Conservation (phyloP, 2,113 vertebrate species). For the Crotalus viridis region DNA sequence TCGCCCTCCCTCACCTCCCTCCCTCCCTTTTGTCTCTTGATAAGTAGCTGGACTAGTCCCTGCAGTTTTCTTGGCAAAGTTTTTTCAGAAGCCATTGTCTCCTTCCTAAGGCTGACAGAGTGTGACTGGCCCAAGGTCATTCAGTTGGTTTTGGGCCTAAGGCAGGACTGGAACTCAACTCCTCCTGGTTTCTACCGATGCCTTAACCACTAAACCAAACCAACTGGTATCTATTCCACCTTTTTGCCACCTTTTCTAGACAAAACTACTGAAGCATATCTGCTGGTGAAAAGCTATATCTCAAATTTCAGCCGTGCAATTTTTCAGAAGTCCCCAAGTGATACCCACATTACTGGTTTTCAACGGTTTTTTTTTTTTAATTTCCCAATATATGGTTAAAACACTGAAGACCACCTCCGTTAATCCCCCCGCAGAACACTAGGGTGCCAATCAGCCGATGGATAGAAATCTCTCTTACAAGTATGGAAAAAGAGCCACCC, state of each 20-base stretch:
- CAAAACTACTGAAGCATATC: neutral
- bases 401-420: neutral
- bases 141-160: neutral
- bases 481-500: neutral
- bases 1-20: neutral
- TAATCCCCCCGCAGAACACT: no score
- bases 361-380: neutral
- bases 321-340: neutral
- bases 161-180: neutral
- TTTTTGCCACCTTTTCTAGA: neutral
- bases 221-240: neutral
- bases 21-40: neutral
- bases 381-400: neutral
- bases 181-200: neutral
- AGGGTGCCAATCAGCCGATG: neutral
- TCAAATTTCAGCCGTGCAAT: neutral
- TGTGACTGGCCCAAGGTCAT: neutral
- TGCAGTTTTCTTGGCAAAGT: neutral
- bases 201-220: neutral
- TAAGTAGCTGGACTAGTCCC: neutral
- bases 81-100: neutral
- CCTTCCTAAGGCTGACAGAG: neutral
- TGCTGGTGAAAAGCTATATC: neutral
- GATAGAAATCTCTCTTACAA: neutral
- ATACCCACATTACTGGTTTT: neutral